Evolutionary conservation across 2,113 vertebrate genomes (phyloP).

Genomic region (Nesogale talazaci): DNA sequence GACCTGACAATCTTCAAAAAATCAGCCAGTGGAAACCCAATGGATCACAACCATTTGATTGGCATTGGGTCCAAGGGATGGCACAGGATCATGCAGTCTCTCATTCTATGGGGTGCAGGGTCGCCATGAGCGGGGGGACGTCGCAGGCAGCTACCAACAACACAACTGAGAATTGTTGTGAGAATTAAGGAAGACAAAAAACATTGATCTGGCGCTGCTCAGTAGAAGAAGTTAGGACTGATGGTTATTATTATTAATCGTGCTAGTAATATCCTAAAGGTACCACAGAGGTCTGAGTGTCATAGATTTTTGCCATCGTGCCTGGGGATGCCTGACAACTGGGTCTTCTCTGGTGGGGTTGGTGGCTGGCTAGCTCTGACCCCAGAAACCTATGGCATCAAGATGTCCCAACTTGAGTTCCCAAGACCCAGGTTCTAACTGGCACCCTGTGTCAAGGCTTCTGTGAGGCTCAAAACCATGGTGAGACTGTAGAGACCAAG

Average conservation of each 20-base stretch:
- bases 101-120: neutral
- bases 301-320: neutral
- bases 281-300: neutral
- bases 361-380: neutral
- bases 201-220: neutral
- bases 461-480: neutral
- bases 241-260: neutral
- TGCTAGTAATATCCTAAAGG: neutral
- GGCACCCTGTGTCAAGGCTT: neutral
- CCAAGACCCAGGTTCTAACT: neutral
- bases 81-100: neutral
- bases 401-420: neutral
- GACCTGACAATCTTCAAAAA: neutral
- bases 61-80: neutral
- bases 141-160: neutral
- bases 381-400: neutral
- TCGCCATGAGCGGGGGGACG: neutral
- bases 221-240: neutral
- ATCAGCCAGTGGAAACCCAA: neutral
- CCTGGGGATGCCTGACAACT: neutral
- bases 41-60: neutral
- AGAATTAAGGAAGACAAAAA: neutral
- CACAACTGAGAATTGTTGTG: neutral
- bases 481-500: accelerated
- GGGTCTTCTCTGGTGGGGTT: neutral